Evolutionary conservation across 2,113 vertebrate genomes (phyloP).

Genomic region (Picathartes gymnocephalus): DNA sequence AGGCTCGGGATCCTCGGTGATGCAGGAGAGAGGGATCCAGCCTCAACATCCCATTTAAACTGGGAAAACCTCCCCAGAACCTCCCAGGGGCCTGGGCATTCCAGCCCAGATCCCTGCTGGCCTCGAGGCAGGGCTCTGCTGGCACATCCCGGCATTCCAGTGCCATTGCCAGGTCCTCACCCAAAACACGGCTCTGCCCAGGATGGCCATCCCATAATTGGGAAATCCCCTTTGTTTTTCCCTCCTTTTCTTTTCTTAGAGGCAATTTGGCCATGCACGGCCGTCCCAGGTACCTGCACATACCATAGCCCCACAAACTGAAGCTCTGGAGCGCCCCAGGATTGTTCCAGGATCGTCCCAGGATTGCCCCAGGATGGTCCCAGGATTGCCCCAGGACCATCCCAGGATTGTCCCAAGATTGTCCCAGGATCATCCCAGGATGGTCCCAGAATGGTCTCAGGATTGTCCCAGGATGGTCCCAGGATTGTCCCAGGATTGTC

Average conservation of each 20-base stretch:
- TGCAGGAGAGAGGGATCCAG: accelerated
- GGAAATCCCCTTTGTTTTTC: background rate
- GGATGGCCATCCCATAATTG: accelerated
- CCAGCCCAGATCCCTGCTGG: accelerated
- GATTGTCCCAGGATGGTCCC: background rate
- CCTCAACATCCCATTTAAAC: accelerated
- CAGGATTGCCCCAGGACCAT: background rate
- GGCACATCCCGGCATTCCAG: background rate
- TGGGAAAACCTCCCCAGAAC: background rate
- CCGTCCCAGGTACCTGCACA: background rate
- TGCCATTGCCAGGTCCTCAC: accelerated
- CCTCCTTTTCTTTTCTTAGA: background rate
- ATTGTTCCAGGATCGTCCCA: background rate
- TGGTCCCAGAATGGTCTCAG: background rate
- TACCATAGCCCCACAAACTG: background rate
- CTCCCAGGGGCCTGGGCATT: background rate
- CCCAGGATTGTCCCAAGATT: background rate
- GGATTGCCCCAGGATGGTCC: background rate
- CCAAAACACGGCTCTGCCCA: accelerated
- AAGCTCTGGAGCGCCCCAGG: background rate
- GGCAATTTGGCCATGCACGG: background rate
- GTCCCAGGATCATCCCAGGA: background rate
- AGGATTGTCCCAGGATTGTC: too few species aligned
- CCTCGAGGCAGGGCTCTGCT: accelerated
- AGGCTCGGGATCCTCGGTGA: background rate